Percentiles rank a stretch among this genome's conserved stretches.
phyloP scores from a whole-genome alignment of 2,888 invertebrate genomes.

The Stegana nigrithorax region DNA sequence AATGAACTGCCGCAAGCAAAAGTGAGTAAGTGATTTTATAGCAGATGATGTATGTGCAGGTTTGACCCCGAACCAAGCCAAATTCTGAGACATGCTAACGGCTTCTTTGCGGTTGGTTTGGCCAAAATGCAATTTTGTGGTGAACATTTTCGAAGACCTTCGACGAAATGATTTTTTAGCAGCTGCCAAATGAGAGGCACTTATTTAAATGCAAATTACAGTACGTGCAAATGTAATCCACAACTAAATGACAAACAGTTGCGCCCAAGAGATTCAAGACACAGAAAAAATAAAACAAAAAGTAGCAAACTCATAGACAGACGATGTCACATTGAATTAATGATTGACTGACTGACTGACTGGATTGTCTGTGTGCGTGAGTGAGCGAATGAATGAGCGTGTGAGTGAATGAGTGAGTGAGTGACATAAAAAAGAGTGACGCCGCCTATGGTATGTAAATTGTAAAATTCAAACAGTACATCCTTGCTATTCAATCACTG shows the following conservation, averaged over 20 bases:
- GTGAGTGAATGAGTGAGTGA: background rate
- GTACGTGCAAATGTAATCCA: background rate
- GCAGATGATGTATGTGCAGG: background rate
- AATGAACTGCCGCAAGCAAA: background rate
- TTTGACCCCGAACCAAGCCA: background rate
- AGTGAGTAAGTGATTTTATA: background rate
- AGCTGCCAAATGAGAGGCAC: background rate
- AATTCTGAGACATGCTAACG: no score
- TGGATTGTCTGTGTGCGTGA: background rate
- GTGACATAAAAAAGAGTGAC: slow-evolving; percentile 17
- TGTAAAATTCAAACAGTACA: slow-evolving; percentile 46
- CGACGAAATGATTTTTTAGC: no score
- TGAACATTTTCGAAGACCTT: background rate
- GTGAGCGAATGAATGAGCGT: background rate
- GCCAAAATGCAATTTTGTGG: background rate
- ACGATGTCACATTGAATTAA: slow-evolving; percentile 1
- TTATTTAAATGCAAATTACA: background rate
- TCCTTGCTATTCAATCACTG: slow-evolving; percentile 51
- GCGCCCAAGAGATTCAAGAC: slow-evolving; percentile 13
- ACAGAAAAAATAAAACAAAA: slow-evolving; percentile 2
- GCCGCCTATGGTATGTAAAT: slow-evolving; percentile 42
- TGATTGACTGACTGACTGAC: no score
- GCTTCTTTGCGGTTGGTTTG: background rate
- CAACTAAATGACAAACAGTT: slow-evolving; percentile 12
- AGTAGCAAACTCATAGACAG: background rate